A percentile compares a stretch with the other conserved stretches of the same genome.
Evolutionary conservation across 1,140 invertebrate genomes (phyloP).

Genomic region (Drosophila nebulosa): DNA sequence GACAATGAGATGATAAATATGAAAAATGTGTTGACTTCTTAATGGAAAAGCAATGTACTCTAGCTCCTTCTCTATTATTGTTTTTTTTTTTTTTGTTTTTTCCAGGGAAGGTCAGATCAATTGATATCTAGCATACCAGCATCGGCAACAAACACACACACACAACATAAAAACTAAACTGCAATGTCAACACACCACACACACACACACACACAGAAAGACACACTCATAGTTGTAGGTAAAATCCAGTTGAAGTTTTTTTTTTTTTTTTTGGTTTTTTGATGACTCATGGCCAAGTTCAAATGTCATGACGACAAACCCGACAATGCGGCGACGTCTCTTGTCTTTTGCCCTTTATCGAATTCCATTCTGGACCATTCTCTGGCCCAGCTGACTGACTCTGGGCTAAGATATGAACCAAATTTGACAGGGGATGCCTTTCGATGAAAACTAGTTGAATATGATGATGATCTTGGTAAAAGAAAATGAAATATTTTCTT

Average conservation of each 20-base stretch:
- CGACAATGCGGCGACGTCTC: constrained; percentile 18
- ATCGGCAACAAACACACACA: background rate
- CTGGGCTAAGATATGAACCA: background rate
- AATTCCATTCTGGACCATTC: background rate
- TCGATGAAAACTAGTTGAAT: background rate
- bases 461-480: background rate
- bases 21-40: constrained; percentile 37
- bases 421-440: background rate
- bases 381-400: background rate
- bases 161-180: background rate
- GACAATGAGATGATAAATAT: background rate
- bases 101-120: constrained; percentile 42
- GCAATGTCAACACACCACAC: constrained; percentile 3
- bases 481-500: background rate
- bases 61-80: constrained; percentile 11
- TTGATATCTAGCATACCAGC: background rate
- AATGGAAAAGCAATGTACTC: constrained; percentile 20
- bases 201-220: background rate
- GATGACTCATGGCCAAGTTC: constrained; percentile 67
- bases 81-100: constrained; percentile 10
- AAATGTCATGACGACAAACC: constrained; percentile 41
- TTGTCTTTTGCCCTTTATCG: constrained; percentile 20
- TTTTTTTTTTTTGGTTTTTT: no score
- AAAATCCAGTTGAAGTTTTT: background rate
- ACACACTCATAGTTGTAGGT: background rate